phyloP scores from a whole-genome alignment of 2,888 invertebrate species.

The Campoletis raptor region DNA sequence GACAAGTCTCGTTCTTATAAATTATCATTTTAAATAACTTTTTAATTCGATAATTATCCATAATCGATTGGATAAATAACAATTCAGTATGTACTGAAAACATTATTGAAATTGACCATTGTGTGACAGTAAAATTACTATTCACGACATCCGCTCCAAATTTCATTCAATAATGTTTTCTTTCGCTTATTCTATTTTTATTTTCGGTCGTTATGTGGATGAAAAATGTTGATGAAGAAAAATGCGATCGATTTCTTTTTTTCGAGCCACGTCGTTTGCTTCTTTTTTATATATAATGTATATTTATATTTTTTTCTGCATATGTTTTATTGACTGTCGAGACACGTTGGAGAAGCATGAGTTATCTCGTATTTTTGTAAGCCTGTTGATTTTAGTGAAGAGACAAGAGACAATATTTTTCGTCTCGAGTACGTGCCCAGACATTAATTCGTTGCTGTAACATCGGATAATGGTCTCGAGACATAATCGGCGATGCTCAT shows the following conservation, averaged over 20 bases:
- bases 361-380: conserved; percentile 55
- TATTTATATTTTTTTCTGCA: not conserved
- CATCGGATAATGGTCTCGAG: conserved; percentile 30
- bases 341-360: not conserved
- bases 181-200: not conserved
- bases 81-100: not conserved
- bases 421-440: conserved; percentile 22
- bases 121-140: not conserved
- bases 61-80: conserved; percentile 6
- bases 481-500: conserved; percentile 7
- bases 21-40: not conserved
- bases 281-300: not conserved
- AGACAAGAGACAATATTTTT: conserved; percentile 49
- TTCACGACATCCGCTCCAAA: not conserved
- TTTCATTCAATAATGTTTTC: not conserved
- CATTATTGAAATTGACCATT: not conserved
- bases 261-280: not conserved
- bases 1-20: not conserved
- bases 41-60: not conserved
- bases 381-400: conserved; percentile 53
- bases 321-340: not conserved
- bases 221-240: not conserved
- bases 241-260: not conserved
- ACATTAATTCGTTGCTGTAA: conserved; percentile 9
- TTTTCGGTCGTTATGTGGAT: not conserved